Percentiles rank a stretch among this genome's conserved stretches.
These are phyloP conservation scores for Motacilla tschutschensis DNA, from an alignment of 2,113 vertebrate species.

Conservation along the genomic window DNA sequence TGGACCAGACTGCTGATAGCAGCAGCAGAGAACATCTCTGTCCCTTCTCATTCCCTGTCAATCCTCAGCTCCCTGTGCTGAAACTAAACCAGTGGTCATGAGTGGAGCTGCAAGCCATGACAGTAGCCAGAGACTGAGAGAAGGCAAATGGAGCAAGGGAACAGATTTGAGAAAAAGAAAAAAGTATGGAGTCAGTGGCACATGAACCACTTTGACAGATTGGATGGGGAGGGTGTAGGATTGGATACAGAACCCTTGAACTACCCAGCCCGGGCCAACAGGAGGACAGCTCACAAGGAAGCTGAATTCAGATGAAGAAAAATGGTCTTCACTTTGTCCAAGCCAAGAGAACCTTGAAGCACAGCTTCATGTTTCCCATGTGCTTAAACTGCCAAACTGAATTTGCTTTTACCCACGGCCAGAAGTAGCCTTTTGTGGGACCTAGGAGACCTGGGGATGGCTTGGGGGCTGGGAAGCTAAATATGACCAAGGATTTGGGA, in stretches of 20 bases:
- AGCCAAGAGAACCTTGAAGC: not conserved
- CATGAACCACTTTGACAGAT: not conserved
- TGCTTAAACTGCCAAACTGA: not conserved
- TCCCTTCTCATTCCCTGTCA: not conserved
- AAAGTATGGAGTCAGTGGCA: not conserved
- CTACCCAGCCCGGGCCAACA: not conserved
- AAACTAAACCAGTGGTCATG: not conserved
- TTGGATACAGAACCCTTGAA: not conserved
- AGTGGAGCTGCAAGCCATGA: not conserved
- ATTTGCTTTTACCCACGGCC: not conserved
- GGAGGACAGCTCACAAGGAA: not conserved
- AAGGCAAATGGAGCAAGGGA: not conserved
- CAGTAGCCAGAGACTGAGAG: not conserved
- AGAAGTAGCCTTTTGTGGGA: not conserved
- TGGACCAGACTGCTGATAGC: accelerated
- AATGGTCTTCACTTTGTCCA: not conserved
- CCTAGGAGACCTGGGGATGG: not conserved
- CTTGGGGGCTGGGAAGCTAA: not conserved
- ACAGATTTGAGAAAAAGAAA: not conserved
- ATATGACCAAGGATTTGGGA: not conserved
- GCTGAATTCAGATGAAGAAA: not conserved
- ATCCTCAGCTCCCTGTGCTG: not conserved
- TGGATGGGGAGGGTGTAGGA: not conserved
- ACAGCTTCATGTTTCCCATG: accelerated
- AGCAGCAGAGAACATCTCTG: not conserved